Evolutionary conservation across 2,888 invertebrate genomes (phyloP).

Genomic region (Mythimna impura): DNA sequence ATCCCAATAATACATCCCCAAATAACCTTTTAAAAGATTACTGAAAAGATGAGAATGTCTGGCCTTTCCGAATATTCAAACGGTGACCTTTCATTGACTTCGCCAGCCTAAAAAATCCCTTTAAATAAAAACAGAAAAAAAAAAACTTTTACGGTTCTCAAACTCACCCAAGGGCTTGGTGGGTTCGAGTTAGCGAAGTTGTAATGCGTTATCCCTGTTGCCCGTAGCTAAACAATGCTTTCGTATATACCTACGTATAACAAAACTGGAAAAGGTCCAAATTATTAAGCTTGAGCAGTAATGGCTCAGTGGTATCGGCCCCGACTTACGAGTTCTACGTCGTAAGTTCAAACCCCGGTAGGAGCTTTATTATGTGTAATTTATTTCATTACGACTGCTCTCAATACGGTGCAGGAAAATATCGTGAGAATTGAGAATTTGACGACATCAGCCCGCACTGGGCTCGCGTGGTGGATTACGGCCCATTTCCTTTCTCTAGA

Average conservation of each 20-base stretch:
- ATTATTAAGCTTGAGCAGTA: conserved; percentile 13
- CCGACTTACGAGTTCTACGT: too few relatives aligned
- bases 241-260: neutral
- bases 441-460: too few relatives aligned
- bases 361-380: too few relatives aligned
- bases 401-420: too few relatives aligned
- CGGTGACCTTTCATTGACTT: conserved; percentile 41
- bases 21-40: conserved; percentile 43
- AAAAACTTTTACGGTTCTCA: conserved; percentile 23
- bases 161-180: conserved; percentile 28
- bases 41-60: conserved; percentile 29
- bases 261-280: conserved; percentile 26
- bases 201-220: conserved; percentile 70
- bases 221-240: conserved; percentile 52
- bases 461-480: too few relatives aligned
- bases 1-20: conserved; percentile 22
- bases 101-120: conserved; percentile 29
- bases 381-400: too few relatives aligned
- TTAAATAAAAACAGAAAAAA: conserved; percentile 48
- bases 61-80: conserved; percentile 35
- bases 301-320: too few relatives aligned
- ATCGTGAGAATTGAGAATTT: too few relatives aligned
- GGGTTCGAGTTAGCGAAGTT: conserved; percentile 61
- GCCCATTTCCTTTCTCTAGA: too few relatives aligned
- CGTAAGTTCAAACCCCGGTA: too few relatives aligned